Evolutionary conservation across 2,888 invertebrate genomes (phyloP), one percentile per base, ranked within the genome.

Genomic region (Oegoconia quadripuncta): DNA sequence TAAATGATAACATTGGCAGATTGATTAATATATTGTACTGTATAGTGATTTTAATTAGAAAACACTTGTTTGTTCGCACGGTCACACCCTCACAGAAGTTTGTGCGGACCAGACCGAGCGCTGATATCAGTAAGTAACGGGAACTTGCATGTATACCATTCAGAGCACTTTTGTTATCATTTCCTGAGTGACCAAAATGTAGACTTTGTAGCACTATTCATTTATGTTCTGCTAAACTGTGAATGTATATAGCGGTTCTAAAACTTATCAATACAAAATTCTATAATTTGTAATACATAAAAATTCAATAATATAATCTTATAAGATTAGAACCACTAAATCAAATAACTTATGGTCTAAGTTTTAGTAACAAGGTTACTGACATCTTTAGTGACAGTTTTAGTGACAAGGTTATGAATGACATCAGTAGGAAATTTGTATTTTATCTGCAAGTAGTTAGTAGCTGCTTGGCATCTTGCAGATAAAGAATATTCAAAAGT

Each of bases 121-220:
- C 57, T 70, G 65, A 61, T 65, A 67, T 71, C 67, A 64, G 84
- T 86, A 79, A 82, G 83, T 84, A 81, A 14, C 64, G 67, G 72
- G 59, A 60, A 55, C 52, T 54, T 68, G 73, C 66, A 70, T 71
- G 68, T 50, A 59, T 64, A 62, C 63, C 50, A 46, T 43, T 45
- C 40, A 41, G 41, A 48, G 57, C 64, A 66, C 70, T 64, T 69
- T 66, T 74, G 76, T 79, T 79, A 81, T 80, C 75, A 79, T 79
- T 80, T 75, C 48, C 76, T 76, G 75, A 73, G 54, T 68, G 66
- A 65, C 65, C 71, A 56, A 62, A 44, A 39, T 51, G 38, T 48
- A 46, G 36, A 12, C n/a, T 39, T 34, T 33, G 23, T 37, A 42
- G 45, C 43, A 45, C 44, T 39, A 17, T 26, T 25, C 23, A 30